A percentile compares a stretch with the other conserved stretches of the same genome.
Conservation (phyloP, 2,797 vertebrate genomes). For the Eupleurogrammus muticus region DNA sequence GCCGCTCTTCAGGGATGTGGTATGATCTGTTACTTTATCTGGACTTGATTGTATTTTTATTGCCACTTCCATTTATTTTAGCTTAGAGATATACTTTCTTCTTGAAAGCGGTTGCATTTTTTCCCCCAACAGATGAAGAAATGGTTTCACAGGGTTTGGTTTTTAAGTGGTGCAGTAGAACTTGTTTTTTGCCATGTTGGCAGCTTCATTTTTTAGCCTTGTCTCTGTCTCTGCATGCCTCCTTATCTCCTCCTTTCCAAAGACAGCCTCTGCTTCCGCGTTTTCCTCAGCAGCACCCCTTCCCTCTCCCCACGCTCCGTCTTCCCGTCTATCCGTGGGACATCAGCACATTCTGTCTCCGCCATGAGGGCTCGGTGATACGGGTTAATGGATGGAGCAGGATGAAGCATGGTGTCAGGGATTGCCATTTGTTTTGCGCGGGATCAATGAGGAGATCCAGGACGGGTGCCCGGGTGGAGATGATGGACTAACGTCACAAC, state of each 20-base stretch:
- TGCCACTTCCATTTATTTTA: no score
- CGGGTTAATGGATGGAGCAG: slow-evolving; percentile 75
- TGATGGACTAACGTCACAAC: slow-evolving; percentile 69
- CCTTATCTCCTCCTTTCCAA: slow-evolving; percentile 9
- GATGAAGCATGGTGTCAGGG: slow-evolving; percentile 73
- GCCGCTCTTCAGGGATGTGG: no score
- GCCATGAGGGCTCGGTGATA: slow-evolving; percentile 64
- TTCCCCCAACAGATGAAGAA: background rate
- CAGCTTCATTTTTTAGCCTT: slow-evolving; percentile 33
- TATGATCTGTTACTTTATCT: no score
- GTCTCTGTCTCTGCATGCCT: slow-evolving; percentile 11
- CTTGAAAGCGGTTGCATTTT: background rate
- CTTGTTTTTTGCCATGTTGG: background rate
- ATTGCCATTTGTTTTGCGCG: slow-evolving; percentile 72
- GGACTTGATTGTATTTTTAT: no score
- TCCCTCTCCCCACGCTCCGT: background rate
- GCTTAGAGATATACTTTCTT: no score
- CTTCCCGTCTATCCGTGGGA: slow-evolving; percentile 61
- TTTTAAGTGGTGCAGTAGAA: background rate
- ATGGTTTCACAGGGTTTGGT: background rate
- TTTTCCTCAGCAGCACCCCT: slow-evolving; percentile 21
- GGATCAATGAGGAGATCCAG: slow-evolving; percentile 73
- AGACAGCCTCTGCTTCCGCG: background rate
- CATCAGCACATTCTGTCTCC: slow-evolving; percentile 63
- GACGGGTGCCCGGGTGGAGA: slow-evolving; percentile 60